Evolutionary conservation across 2,797 vertebrate genomes (phyloP).

Genomic region (Notolepis coatsorum): DNA sequence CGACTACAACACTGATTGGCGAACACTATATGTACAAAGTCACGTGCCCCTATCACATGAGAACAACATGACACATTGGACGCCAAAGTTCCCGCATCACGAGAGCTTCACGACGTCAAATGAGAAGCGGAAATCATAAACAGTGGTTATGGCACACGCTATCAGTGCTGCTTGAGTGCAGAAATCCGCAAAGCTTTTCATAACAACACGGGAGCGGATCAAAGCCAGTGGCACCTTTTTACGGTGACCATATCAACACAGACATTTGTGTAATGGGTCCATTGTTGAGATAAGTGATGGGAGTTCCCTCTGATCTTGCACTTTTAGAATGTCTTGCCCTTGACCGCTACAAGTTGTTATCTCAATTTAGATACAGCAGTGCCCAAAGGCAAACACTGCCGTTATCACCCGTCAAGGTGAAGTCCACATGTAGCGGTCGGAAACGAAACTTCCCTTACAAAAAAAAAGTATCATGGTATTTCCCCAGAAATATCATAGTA

Average conservation of each 20-base stretch:
- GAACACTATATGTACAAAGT: background rate
- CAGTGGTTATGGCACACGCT: background rate
- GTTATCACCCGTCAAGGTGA: slow-evolving; percentile 8
- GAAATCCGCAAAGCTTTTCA: background rate
- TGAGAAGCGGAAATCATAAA: background rate
- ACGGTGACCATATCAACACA: background rate
- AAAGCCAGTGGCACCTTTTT: slow-evolving; percentile 3
- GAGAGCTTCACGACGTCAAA: background rate
- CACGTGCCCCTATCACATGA: background rate
- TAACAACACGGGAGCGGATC: background rate
- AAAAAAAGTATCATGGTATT: too few species aligned
- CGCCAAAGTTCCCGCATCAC: background rate
- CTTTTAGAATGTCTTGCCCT: slow-evolving; percentile 2
- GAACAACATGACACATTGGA: background rate
- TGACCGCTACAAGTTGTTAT: background rate
- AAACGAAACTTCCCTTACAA: too few species aligned
- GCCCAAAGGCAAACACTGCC: slow-evolving; percentile 7
- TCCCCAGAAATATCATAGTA: too few species aligned
- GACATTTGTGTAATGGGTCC: slow-evolving; percentile 8
- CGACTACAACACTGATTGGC: background rate
- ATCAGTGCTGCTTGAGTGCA: background rate
- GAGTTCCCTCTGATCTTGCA: background rate
- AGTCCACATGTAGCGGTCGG: background rate
- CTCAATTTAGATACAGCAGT: slow-evolving; percentile 3
- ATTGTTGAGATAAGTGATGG: background rate